phyloP scores from a whole-genome alignment of 2,888 invertebrate genomes.

The Electrophaes corylata region DNA sequence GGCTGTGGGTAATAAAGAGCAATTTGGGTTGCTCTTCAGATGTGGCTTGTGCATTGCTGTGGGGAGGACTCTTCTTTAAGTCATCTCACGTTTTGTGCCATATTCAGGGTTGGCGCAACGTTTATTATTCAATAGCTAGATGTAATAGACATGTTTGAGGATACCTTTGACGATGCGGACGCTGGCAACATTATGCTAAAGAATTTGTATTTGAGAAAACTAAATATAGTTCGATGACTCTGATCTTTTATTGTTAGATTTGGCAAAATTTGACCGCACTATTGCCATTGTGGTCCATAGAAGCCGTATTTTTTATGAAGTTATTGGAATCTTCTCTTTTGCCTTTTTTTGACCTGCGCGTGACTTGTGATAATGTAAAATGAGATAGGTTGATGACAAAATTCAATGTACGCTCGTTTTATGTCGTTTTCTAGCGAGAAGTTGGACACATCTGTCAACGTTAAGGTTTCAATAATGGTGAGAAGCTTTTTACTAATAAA shows the following conservation, averaged over 20 bases:
- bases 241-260: conserved; percentile 17
- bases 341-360: conserved; percentile 1
- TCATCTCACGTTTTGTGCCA: conserved; percentile 64
- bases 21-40: conserved; percentile 50
- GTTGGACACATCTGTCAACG: too few species aligned
- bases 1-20: conserved; percentile 56
- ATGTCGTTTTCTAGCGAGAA: too few species aligned
- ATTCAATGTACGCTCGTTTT: neutral
- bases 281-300: conserved; percentile 12
- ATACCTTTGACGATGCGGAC: conserved; percentile 39
- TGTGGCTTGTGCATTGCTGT: conserved; percentile 51
- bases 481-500: too few species aligned
- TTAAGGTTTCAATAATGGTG: too few species aligned
- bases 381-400: conserved; percentile 7
- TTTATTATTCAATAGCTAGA: conserved; percentile 75
- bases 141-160: conserved; percentile 66
- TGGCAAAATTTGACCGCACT: conserved; percentile 16
- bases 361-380: conserved; percentile 10
- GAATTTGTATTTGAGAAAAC: conserved; percentile 38
- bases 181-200: conserved; percentile 38
- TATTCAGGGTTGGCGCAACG: conserved; percentile 60
- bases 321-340: neutral
- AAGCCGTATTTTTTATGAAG: neutral
- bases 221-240: conserved; percentile 23
- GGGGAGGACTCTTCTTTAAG: conserved; percentile 46